Evolutionary conservation across 1,140 invertebrate genomes (phyloP).

Genomic region (Hyphantria cunea): DNA sequence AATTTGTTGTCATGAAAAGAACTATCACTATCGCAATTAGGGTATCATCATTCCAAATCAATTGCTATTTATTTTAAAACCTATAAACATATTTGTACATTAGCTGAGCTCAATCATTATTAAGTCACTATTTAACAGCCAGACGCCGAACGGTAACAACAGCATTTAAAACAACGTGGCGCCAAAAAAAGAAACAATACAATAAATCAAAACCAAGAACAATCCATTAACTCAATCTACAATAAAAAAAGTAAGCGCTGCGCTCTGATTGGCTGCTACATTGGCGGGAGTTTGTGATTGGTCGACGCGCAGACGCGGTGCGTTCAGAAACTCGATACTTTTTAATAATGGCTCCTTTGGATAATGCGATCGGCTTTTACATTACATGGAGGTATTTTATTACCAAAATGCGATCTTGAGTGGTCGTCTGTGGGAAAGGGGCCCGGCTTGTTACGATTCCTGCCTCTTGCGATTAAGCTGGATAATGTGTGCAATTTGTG

Average conservation of each 20-base stretch:
- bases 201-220: constrained; percentile 78
- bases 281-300: constrained; percentile 57
- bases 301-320: constrained; percentile 48
- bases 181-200: constrained; percentile 56
- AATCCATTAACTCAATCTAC: constrained; percentile 76
- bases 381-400: constrained; percentile 75
- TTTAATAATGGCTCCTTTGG: constrained; percentile 80
- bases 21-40: too few relatives aligned
- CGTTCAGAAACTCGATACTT: constrained; percentile 78
- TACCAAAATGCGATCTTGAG: constrained; percentile 69
- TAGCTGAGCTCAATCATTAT: not conserved
- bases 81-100: not conserved
- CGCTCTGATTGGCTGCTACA: constrained; percentile 55
- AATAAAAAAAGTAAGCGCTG: constrained; percentile 63
- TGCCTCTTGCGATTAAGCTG: constrained; percentile 51
- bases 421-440: constrained; percentile 52
- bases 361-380: constrained; percentile 77
- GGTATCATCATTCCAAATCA: too few relatives aligned
- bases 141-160: constrained; percentile 12
- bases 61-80: too few relatives aligned
- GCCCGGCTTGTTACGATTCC: constrained; percentile 46
- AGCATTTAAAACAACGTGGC: constrained; percentile 44
- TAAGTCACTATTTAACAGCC: constrained; percentile 16
- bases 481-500: constrained; percentile 40
- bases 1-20: too few relatives aligned